Conservation (phyloP, 2,888 invertebrate species). For the Gymnoscelis rufifasciata region DNA sequence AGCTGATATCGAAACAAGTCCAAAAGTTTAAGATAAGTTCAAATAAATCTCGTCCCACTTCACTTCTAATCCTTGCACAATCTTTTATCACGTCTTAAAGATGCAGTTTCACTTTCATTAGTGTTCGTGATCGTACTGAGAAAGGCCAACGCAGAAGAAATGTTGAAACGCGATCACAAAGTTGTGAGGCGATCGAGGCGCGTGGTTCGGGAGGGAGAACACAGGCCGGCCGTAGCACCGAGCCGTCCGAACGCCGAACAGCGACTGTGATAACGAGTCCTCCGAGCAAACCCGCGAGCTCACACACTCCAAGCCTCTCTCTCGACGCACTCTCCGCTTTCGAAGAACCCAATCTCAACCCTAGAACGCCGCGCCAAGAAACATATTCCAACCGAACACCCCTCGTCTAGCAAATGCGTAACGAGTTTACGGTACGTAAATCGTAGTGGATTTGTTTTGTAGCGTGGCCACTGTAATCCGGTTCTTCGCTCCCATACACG, state of each 20-base stretch:
- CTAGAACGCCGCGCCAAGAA: constrained; percentile 45
- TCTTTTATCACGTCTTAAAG: constrained; percentile 53
- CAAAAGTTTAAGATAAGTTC: constrained; percentile 47
- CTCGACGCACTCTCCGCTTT: constrained; percentile 51
- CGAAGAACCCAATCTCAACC: constrained; percentile 45
- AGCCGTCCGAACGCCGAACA: constrained; percentile 71
- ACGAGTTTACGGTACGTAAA: constrained; percentile 78
- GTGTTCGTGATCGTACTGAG: constrained; percentile 55
- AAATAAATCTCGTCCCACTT: constrained; percentile 48
- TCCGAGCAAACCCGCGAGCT: constrained; percentile 68
- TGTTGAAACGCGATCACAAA: constrained; percentile 62
- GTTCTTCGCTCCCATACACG: constrained; percentile 59
- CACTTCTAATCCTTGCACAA: constrained; percentile 61
- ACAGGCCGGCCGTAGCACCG: constrained; percentile 43
- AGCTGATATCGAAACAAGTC: constrained; percentile 70
- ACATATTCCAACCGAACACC: constrained; percentile 46
- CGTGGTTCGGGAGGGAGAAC: constrained; percentile 37
- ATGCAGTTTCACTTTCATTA: constrained; percentile 67
- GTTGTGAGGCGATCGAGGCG: constrained; percentile 54
- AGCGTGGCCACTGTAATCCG: constrained; percentile 64
- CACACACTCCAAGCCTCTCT: constrained; percentile 66
- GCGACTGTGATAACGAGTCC: constrained; percentile 77
- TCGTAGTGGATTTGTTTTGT: constrained; percentile 75
- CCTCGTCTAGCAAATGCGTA: constrained; percentile 49
- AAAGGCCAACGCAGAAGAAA: constrained; percentile 47